Percentiles rank a stretch among this genome's conserved stretches.
These are phyloP conservation scores for Cynoglossus semilaevis DNA, from an alignment of 2,113 vertebrate species.

Conservation along the genomic window DNA sequence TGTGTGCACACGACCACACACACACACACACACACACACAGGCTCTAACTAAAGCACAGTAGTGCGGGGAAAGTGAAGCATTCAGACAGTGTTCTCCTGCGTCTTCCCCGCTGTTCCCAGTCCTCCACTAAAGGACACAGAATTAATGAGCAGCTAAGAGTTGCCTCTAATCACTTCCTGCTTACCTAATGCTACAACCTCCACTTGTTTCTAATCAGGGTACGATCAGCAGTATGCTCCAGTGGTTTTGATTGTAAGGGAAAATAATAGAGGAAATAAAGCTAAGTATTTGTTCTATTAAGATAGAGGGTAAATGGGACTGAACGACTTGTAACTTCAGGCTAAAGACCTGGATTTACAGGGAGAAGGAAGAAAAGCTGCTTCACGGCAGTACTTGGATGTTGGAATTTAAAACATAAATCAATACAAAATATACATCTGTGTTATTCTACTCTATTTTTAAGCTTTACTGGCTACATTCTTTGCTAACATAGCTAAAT, in stretches of 20 bases:
- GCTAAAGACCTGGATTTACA: too few species aligned
- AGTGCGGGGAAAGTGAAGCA: neutral
- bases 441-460: too few species aligned
- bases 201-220: conserved; percentile 8
- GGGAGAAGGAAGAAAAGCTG: too few species aligned
- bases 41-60: neutral
- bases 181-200: conserved; percentile 27
- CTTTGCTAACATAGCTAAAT: too few species aligned
- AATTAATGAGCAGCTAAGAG: conserved; percentile 56
- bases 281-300: neutral
- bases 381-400: too few species aligned
- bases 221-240: neutral
- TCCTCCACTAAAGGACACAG: conserved; percentile 34
- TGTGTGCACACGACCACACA: neutral
- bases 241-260: conserved; percentile 7
- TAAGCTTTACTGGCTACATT: too few species aligned
- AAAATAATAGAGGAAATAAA: neutral
- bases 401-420: too few species aligned
- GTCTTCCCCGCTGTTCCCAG: conserved; percentile 48
- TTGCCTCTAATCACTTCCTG: conserved; percentile 48
- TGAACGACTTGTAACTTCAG: neutral
- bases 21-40: neutral
- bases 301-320: neutral
- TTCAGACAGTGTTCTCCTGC: conserved; percentile 30
- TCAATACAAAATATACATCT: too few species aligned